Evolutionary conservation across 2,113 vertebrate genomes (phyloP), one percentile per base, ranked within the genome.

Genomic region (Aspidoscelis tigris): DNA sequence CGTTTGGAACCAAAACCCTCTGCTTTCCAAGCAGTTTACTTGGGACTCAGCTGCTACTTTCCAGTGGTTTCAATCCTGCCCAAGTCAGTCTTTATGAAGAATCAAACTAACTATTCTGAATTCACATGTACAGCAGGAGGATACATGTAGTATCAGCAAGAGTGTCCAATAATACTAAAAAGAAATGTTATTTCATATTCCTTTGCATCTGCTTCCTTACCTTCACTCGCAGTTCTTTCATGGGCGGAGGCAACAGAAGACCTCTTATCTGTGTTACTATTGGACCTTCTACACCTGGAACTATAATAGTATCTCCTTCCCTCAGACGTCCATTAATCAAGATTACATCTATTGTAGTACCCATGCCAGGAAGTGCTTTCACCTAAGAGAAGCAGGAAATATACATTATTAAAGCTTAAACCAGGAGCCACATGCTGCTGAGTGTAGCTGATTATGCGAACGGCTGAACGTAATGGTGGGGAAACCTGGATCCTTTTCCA

Each of bases 201-300:
- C 68, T 44, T 2, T 2, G 9, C 26, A 74, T 12, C 50, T 64
- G 76, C 24, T 88, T 26, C 71, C 89, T 73, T 90, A 99, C 99
- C 97, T 99, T 99, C 74, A 99, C 98, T 77, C 99, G 83, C 47
- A 99, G 95, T 91, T 99, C 98, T 91, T 99, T 99, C 90, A 99
- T 97, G 11, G 99, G 99, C 7, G 98, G 99, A 22, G 99, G 99
- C 43, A 99, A 94, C 65, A 99, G 95, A 64, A 99, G 94, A 1
- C 99, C 99, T 94, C 99, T 93, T 81, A 99, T 99, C 95, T 99
- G 99, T 4, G 99, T 99, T 41, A 99, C 97, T 1, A 99, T 99
- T 12, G 98, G 98, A 50, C 98, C 98, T 90, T 99, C 99, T 41
- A 99, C 99, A 22, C 99, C 99, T 1, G 99, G 97, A 61, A 99